These are phyloP conservation scores for Channallabes apus DNA, from an alignment of 2,797 vertebrate species.

Conservation along the genomic window DNA sequence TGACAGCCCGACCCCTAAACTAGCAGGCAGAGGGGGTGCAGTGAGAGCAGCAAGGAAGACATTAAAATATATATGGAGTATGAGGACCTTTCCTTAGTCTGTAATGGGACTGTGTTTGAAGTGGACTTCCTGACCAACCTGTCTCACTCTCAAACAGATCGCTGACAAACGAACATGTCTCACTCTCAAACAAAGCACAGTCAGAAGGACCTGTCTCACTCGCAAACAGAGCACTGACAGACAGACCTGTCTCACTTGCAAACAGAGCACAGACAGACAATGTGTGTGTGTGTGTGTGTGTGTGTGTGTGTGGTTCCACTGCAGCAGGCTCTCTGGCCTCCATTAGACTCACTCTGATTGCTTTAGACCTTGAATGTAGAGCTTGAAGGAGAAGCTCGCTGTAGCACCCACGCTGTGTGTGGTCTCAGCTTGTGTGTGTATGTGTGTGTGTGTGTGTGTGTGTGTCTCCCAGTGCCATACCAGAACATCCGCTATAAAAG, in stretches of 20 bases:
- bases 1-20: not conserved
- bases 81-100: not conserved
- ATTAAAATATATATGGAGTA: not conserved
- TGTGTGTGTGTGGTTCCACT: not conserved
- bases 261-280: no score
- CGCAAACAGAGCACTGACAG: not conserved
- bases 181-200: not conserved
- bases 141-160: not conserved
- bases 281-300: not conserved
- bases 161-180: not conserved
- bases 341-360: not conserved
- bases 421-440: conserved; percentile 5
- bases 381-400: conserved; percentile 15
- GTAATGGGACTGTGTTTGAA: no score
- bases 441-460: not conserved
- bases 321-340: conserved; percentile 2
- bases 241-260: not conserved
- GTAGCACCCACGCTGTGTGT: not conserved
- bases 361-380: conserved; percentile 16
- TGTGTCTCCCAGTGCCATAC: no score
- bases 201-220: not conserved
- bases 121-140: not conserved
- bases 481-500: no score
- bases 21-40: not conserved
- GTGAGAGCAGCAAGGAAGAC: not conserved